Evolutionary conservation across 2,888 invertebrate species (phyloP).

Genomic region (Trissolcus japonicus): DNA sequence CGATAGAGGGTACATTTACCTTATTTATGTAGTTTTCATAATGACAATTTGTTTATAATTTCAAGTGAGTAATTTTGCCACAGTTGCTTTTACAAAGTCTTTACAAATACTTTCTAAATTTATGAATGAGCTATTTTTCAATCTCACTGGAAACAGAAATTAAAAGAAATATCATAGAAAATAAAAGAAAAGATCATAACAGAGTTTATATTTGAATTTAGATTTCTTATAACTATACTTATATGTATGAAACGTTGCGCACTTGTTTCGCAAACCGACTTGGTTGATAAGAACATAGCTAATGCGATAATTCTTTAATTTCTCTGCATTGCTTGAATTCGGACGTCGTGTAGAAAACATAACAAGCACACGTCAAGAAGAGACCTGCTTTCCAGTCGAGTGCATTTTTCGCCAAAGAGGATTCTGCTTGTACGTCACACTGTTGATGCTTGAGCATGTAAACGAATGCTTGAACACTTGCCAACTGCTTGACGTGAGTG

Average conservation of each 20-base stretch:
- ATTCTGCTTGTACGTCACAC: slow-evolving; percentile 55
- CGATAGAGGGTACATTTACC: no score
- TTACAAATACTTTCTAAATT: no score
- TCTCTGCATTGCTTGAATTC: slow-evolving; percentile 51
- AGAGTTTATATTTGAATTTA: no score
- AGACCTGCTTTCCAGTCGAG: slow-evolving; percentile 57
- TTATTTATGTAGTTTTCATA: no score
- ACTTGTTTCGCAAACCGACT: slow-evolving; percentile 7
- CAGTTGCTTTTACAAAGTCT: no score
- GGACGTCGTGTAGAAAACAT: slow-evolving; percentile 55
- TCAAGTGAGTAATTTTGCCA: no score
- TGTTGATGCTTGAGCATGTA: slow-evolving; percentile 58
- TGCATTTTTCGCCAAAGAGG: slow-evolving; percentile 56
- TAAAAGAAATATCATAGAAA: no score
- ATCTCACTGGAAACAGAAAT: no score
- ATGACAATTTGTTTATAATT: no score
- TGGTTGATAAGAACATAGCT: slow-evolving; percentile 40
- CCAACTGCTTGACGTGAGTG: slow-evolving; percentile 65
- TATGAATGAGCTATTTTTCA: no score
- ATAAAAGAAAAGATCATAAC: no score
- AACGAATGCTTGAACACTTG: slow-evolving; percentile 68
- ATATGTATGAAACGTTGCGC: neutral
- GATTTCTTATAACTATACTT: no score
- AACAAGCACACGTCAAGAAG: slow-evolving; percentile 43
- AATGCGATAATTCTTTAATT: slow-evolving; percentile 46